phyloP scores from a whole-genome alignment of 2,797 vertebrate genomes.

The Okamejei kenojei region DNA sequence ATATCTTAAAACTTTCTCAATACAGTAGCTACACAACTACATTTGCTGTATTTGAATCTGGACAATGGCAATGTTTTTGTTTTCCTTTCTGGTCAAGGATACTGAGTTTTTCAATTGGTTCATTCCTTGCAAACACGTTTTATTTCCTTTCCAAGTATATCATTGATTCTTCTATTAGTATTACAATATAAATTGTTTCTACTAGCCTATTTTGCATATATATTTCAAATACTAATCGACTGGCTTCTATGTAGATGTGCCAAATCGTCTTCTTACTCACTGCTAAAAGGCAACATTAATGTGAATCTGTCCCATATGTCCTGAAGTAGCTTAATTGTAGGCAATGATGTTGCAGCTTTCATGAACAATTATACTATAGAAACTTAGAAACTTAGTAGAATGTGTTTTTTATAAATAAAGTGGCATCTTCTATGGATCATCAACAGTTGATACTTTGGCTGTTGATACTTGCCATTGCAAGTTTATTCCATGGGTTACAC shows the following conservation, averaged over 20 bases:
- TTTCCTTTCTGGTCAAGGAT: neutral
- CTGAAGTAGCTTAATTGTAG: neutral
- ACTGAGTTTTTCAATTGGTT: neutral
- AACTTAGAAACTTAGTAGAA: no score
- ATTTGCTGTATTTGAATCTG: neutral
- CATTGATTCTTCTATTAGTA: no score
- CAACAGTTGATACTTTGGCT: neutral
- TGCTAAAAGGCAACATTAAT: neutral
- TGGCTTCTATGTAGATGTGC: neutral
- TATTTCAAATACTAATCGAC: neutral
- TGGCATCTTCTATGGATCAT: no score
- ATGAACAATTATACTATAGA: neutral
- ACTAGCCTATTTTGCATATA: neutral
- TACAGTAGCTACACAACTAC: neutral
- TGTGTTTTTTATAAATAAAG: no score
- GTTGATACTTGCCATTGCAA: neutral
- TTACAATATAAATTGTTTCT: no score
- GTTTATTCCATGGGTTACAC: neutral
- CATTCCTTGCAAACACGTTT: neutral
- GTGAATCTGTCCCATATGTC: neutral
- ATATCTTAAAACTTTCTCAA: neutral
- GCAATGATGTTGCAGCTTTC: neutral
- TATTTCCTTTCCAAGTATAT: no score
- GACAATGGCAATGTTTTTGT: neutral
- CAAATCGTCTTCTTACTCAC: neutral